Evolutionary conservation across 92 coral and sea anemone genomes (phyloP).

Genomic region (Meandrina meandrites): DNA sequence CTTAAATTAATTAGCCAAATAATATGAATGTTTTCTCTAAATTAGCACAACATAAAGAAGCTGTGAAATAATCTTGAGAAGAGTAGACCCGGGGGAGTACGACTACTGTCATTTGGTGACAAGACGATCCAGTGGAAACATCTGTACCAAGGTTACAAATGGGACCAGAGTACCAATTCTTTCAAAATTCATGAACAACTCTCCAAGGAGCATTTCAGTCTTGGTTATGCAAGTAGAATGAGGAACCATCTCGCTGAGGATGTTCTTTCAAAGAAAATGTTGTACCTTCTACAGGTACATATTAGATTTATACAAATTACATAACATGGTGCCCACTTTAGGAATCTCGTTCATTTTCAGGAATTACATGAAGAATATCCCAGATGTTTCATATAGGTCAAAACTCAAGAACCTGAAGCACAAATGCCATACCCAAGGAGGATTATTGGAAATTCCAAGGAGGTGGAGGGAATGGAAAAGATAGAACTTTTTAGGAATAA

Average conservation of each 20-base stretch:
- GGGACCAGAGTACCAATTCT: slow-evolving; percentile 58
- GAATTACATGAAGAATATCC: too few species aligned
- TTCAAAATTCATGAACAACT: slow-evolving; percentile 40
- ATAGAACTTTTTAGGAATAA: too few species aligned
- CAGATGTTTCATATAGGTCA: too few species aligned
- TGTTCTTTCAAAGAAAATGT: slow-evolving; percentile 55
- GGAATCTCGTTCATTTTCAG: too few species aligned
- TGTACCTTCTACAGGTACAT: slow-evolving; percentile 48
- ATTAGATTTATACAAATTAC: too few species aligned
- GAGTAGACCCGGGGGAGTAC: slow-evolving; percentile 38
- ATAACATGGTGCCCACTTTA: too few species aligned
- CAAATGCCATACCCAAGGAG: too few species aligned
- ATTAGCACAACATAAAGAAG: slow-evolving; percentile 71
- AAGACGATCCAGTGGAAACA: slow-evolving; percentile 51
- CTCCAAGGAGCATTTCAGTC: slow-evolving; percentile 52
- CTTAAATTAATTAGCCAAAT: too few species aligned
- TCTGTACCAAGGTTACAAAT: slow-evolving; percentile 44
- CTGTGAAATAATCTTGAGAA: slow-evolving; percentile 57
- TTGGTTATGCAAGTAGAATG: slow-evolving; percentile 57
- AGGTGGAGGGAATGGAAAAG: too few species aligned
- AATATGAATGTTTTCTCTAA: too few species aligned
- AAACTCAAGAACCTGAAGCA: too few species aligned
- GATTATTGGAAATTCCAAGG: too few species aligned
- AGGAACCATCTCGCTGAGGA: slow-evolving; percentile 61
- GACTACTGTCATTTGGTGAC: slow-evolving; percentile 29